Conservation (phyloP, 2,888 invertebrate species). For the Serrognathus titanus region DNA sequence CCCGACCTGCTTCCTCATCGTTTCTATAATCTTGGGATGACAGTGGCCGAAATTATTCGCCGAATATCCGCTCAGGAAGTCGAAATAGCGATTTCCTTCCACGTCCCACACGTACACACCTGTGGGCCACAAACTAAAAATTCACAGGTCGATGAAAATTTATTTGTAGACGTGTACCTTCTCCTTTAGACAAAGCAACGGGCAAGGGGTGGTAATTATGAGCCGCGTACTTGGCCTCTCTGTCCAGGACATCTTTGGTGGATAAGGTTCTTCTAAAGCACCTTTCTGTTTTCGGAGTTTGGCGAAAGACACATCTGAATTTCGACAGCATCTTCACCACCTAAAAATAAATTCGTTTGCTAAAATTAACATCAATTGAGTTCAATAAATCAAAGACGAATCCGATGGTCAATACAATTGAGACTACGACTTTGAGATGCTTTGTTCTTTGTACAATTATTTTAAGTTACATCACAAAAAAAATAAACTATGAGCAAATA, state of each 20-base stretch:
- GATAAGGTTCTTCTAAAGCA: slow-evolving; percentile 9
- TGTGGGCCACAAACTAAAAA: slow-evolving; percentile 36
- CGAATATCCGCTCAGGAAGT: slow-evolving; percentile 77
- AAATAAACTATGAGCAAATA: too few species aligned
- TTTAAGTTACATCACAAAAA: too few species aligned
- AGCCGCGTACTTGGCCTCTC: slow-evolving; percentile 83
- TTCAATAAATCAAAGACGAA: too few species aligned
- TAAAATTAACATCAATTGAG: too few species aligned
- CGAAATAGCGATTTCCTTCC: slow-evolving; percentile 73
- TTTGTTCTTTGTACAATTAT: too few species aligned
- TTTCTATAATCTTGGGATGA: slow-evolving; percentile 67
- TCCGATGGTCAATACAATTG: too few species aligned
- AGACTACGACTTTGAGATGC: too few species aligned
- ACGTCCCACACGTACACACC: slow-evolving; percentile 78
- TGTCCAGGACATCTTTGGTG: slow-evolving; percentile 51
- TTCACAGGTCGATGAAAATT: neutral
- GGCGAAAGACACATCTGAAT: neutral
- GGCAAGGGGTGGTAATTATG: slow-evolving; percentile 94
- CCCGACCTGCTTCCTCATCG: slow-evolving; percentile 57
- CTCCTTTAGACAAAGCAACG: slow-evolving; percentile 76
- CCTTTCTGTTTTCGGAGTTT: neutral
- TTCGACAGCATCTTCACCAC: neutral
- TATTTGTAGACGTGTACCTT: slow-evolving; percentile 54
- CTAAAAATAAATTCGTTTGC: too few species aligned
- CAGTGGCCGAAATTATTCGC: slow-evolving; percentile 81